These are phyloP conservation scores for Poecilobothrus nobilitatus DNA, from an alignment of 2,888 invertebrate species.

Conservation along the genomic window DNA sequence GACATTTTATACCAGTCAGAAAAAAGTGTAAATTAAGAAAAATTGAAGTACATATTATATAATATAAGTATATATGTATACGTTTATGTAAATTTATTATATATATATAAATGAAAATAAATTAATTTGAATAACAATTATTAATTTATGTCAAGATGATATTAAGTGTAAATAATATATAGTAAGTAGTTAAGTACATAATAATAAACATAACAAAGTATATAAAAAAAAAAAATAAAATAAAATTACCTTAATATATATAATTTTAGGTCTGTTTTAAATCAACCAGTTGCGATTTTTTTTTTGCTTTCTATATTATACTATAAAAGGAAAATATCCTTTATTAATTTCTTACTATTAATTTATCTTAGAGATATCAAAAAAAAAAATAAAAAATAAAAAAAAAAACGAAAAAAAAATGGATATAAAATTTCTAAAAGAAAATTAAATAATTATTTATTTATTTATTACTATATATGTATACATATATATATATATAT, in stretches of 20 bases:
- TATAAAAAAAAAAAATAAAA: background rate
- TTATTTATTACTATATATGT: background rate
- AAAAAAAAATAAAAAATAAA: no score
- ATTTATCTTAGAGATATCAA: background rate
- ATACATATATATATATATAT: no score
- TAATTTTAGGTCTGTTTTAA: constrained; percentile 1
- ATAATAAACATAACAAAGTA: background rate
- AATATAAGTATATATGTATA: background rate
- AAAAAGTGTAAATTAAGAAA: background rate
- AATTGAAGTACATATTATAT: background rate
- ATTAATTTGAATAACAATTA: background rate
- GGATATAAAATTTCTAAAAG: background rate
- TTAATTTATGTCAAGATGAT: constrained; percentile 2
- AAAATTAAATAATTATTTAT: constrained; percentile 3
- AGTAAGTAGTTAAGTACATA: background rate
- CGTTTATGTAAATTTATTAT: no score
- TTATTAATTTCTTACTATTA: background rate
- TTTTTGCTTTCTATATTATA: background rate
- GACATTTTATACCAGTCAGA: background rate
- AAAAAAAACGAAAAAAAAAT: no score
- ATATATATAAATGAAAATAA: background rate
- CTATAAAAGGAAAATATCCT: no score
- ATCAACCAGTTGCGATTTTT: background rate
- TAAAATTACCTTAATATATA: background rate
- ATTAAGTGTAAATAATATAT: background rate